A percentile compares a stretch with the other conserved stretches of the same genome.
These are phyloP conservation scores for Atrina japonica DNA, from an alignment of 2,888 invertebrate genomes.

Conservation along the genomic window DNA sequence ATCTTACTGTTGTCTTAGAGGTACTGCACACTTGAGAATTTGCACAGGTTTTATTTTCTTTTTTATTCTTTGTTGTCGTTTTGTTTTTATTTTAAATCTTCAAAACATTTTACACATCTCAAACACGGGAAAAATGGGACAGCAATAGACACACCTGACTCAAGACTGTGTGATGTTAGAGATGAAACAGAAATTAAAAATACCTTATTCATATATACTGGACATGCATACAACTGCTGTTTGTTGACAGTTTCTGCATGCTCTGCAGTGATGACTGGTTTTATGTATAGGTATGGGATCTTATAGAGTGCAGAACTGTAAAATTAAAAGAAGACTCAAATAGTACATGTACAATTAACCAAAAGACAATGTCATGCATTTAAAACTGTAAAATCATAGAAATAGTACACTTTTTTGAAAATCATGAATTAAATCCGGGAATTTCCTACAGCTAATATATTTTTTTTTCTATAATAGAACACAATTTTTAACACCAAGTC, in stretches of 20 bases:
- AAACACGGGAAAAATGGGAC: too few relatives aligned
- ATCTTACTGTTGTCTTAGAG: too few relatives aligned
- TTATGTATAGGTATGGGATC: constrained; percentile 68
- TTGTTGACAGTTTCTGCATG: constrained; percentile 45
- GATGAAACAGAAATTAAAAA: not conserved
- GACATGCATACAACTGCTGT: constrained; percentile 64
- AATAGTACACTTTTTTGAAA: too few relatives aligned
- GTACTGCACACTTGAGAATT: too few relatives aligned
- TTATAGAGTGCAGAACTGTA: constrained; percentile 60
- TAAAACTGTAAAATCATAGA: too few relatives aligned
- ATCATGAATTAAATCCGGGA: too few relatives aligned
- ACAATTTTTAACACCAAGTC: too few relatives aligned
- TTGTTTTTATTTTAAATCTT: not conserved
- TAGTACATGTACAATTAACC: not conserved
- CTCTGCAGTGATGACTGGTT: constrained; percentile 60
- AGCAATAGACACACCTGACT: too few relatives aligned
- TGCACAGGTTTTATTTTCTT: too few relatives aligned
- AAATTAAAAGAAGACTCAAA: not conserved
- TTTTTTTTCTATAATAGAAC: too few relatives aligned
- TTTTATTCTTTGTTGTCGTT: not conserved
- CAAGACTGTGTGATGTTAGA: too few relatives aligned
- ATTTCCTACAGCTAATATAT: too few relatives aligned
- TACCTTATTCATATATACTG: constrained; percentile 77
- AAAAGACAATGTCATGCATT: not conserved
- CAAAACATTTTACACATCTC: not conserved